A percentile compares a stretch with the other conserved stretches of the same genome.
Evolutionary conservation across 2,888 invertebrate genomes (phyloP).

Genomic region (Cephus pulcher): DNA sequence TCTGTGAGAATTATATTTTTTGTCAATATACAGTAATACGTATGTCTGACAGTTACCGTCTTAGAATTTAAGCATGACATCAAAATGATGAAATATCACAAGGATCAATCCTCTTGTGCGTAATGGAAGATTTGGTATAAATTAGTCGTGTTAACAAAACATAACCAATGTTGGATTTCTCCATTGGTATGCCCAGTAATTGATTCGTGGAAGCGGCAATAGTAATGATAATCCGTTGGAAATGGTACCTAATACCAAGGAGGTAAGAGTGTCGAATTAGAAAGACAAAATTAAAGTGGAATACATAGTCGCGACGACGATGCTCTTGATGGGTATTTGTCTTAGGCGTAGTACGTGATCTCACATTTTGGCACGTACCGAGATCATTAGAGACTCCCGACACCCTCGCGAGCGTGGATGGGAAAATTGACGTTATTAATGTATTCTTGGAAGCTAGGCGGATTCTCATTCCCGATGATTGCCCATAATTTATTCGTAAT

Average conservation of each 20-base stretch:
- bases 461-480: conserved; percentile 53
- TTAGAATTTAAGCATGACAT: not conserved
- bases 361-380: conserved; percentile 54
- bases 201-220: not conserved
- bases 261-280: not conserved
- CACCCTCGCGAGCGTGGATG: conserved; percentile 32
- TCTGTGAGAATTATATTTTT: not conserved
- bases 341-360: conserved; percentile 26
- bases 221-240: not conserved
- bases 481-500: conserved; percentile 55
- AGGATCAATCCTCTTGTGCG: not conserved
- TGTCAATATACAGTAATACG: not conserved
- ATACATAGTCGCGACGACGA: not conserved
- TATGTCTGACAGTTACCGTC: not conserved
- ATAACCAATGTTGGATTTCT: not conserved
- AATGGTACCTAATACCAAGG: not conserved
- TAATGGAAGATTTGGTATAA: not conserved
- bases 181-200: not conserved
- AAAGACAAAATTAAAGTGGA: not conserved
- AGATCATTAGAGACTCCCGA: conserved; percentile 41
- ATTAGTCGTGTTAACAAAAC: not conserved
- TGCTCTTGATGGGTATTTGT: not conserved
- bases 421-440: conserved; percentile 54
- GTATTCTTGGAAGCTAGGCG: conserved; percentile 52
- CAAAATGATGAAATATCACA: not conserved